Evolutionary conservation across 2,888 invertebrate species (phyloP).

Genomic region (Acanthosepion lycidas): DNA sequence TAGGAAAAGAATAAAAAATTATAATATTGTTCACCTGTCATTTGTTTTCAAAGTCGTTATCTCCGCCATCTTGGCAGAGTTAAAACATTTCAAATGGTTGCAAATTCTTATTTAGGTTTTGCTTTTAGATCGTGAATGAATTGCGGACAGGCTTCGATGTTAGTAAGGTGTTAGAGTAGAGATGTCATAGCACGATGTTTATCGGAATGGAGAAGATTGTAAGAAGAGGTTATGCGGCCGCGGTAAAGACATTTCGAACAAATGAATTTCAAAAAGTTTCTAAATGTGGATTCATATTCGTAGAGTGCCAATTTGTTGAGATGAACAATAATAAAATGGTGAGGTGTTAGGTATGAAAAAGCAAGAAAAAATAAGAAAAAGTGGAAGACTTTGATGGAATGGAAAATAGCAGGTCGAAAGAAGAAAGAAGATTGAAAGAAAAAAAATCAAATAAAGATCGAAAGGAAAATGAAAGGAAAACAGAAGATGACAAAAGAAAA

Average conservation of each 20-base stretch:
- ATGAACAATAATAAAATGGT: too few relatives aligned
- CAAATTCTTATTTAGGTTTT: background rate
- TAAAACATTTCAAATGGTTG: background rate
- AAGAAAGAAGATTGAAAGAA: conserved; percentile 24
- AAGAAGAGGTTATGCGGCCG: too few relatives aligned
- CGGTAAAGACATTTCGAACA: background rate
- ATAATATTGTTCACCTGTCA: background rate
- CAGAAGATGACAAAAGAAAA: conserved; percentile 44
- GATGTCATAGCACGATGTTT: background rate
- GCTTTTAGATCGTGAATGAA: background rate
- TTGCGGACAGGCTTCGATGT: background rate
- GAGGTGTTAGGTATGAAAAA: too few relatives aligned
- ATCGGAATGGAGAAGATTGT: background rate
- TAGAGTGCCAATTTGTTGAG: too few relatives aligned
- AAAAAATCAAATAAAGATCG: background rate
- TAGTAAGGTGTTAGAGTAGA: background rate
- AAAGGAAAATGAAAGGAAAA: conserved; percentile 39
- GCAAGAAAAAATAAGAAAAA: too few relatives aligned
- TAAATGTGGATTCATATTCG: too few relatives aligned
- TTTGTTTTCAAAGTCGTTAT: background rate
- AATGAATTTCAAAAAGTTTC: background rate
- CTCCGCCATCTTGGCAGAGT: background rate
- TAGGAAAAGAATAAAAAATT: background rate
- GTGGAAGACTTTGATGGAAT: too few relatives aligned
- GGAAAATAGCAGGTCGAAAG: too few relatives aligned